Evolutionary conservation across 1,140 invertebrate species (phyloP).

Genomic region (Drosophila yakuba): DNA sequence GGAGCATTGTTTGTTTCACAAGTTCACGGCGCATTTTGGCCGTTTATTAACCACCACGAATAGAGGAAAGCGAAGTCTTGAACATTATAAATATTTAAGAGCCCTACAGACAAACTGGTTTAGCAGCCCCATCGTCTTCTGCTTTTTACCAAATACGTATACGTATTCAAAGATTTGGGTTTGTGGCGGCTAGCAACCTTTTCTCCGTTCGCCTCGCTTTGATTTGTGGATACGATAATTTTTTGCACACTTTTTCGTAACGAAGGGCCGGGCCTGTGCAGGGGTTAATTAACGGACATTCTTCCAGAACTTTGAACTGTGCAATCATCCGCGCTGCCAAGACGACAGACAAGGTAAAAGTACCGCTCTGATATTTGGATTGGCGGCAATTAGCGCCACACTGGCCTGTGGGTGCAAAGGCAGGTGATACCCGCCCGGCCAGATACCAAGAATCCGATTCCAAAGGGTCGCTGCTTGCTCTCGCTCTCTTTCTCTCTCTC

Average conservation of each 20-base stretch:
- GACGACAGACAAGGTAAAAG: slow-evolving; percentile 6
- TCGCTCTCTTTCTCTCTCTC: background rate
- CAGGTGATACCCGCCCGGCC: background rate
- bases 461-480: slow-evolving; percentile 42
- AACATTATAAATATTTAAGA: slow-evolving; percentile 62
- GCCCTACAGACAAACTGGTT: slow-evolving; percentile 65
- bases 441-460: slow-evolving; percentile 20
- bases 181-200: slow-evolving; percentile 15
- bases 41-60: slow-evolving; percentile 35
- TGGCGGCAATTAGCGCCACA: slow-evolving; percentile 44
- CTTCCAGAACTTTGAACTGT: slow-evolving; percentile 60
- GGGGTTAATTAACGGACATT: slow-evolving; percentile 54
- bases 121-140: slow-evolving; percentile 27
- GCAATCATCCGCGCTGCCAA: slow-evolving; percentile 18
- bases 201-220: slow-evolving; percentile 18
- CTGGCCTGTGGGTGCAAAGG: slow-evolving; percentile 66
- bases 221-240: background rate
- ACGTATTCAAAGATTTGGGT: slow-evolving; percentile 30
- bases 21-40: slow-evolving; percentile 46
- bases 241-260: slow-evolving; percentile 30
- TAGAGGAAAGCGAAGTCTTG: slow-evolving; percentile 27
- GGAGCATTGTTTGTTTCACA: slow-evolving; percentile 45
- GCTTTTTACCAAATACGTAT: slow-evolving; percentile 37
- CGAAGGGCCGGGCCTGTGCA: slow-evolving; percentile 16
- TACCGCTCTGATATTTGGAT: slow-evolving; percentile 20